Evolutionary conservation across 2,797 vertebrate genomes (phyloP).

Genomic region (Cossypha polioptera): DNA sequence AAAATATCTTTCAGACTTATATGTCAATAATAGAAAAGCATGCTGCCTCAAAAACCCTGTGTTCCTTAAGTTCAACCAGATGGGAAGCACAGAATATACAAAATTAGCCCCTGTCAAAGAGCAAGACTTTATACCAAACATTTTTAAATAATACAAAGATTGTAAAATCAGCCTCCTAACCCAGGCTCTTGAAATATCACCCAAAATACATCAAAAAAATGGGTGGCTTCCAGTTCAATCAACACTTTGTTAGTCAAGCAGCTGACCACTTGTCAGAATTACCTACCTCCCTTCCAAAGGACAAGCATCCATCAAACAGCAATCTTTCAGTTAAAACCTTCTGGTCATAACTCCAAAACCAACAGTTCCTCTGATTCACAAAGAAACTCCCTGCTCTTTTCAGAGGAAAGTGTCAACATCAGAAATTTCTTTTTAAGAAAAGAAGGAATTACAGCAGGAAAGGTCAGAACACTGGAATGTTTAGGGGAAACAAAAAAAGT

Average conservation of each 20-base stretch:
- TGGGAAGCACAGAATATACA: background rate
- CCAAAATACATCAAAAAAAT: background rate
- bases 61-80: background rate
- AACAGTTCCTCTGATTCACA: background rate
- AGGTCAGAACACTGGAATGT: background rate
- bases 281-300: background rate
- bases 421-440: background rate
- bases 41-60: background rate
- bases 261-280: background rate
- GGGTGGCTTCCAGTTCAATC: background rate
- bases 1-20: background rate
- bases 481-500: background rate
- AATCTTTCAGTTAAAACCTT: background rate
- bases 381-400: background rate
- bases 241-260: background rate
- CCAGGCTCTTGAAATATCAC: background rate
- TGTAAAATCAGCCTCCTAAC: background rate
- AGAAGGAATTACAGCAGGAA: fast-evolving
- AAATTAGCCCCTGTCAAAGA: background rate
- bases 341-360: background rate
- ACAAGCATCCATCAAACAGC: background rate
- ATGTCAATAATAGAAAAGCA: background rate
- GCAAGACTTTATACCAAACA: background rate
- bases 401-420: background rate
- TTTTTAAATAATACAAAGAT: background rate